Conservation (phyloP, 1,140 invertebrate genomes). For the Coboldia fuscipes region DNA sequence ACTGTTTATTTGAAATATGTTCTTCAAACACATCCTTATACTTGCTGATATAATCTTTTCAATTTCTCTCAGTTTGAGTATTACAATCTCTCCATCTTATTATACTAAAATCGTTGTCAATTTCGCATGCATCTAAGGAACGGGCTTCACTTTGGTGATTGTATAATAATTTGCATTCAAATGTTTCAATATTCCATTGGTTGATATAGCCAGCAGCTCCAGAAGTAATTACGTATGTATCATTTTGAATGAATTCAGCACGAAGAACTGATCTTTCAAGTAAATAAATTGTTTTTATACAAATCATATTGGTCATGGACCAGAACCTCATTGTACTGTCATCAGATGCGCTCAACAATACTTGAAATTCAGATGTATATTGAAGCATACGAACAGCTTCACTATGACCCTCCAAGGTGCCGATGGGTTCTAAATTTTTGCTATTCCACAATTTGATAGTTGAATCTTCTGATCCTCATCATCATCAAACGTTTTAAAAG, state of each 20-base stretch:
- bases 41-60: no score
- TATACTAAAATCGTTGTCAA: no score
- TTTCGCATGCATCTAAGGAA: no score
- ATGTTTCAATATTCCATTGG: constrained; percentile 77
- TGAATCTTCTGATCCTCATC: constrained; percentile 92
- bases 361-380: constrained; percentile 88
- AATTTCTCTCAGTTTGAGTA: no score
- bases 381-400: constrained; percentile 81
- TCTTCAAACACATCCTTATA: no score
- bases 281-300: constrained; percentile 85
- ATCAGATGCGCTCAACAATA: constrained; percentile 76
- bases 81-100: no score
- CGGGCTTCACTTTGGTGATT: no score
- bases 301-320: constrained; percentile 66
- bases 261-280: constrained; percentile 82
- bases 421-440: constrained; percentile 47
- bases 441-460: constrained; percentile 77
- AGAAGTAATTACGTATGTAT: constrained; percentile 71
- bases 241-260: constrained; percentile 57
- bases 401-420: constrained; percentile 68
- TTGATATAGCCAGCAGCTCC: constrained; percentile 82
- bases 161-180: constrained; percentile 58
- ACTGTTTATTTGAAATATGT: no score
- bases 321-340: constrained; percentile 90
- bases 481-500: no score